Percentiles rank a stretch among this genome's conserved stretches.
Evolutionary conservation across 2,113 vertebrate genomes (phyloP).

Genomic region (Scytalopus superciliaris): DNA sequence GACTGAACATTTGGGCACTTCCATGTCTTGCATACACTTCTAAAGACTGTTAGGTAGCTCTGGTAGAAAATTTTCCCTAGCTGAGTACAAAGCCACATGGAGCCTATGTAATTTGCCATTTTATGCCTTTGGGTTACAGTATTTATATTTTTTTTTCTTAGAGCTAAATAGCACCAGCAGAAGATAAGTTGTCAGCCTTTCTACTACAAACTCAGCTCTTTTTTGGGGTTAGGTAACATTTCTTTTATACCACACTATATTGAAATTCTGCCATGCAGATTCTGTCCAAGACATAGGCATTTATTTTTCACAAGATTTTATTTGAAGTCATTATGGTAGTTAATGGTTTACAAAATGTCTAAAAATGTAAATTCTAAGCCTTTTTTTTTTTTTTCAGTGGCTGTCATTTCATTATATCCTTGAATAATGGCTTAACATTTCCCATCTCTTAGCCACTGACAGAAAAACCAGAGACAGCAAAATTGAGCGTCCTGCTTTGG

Average conservation of each 20-base stretch:
- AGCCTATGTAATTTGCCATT: background rate
- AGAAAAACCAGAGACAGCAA: background rate
- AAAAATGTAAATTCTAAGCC: background rate
- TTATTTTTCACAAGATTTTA: background rate
- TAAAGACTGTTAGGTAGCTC: background rate
- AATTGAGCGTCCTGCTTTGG: background rate
- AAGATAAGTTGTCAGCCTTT: constrained; percentile 11
- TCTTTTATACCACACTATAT: background rate
- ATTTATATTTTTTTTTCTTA: background rate
- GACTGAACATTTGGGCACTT: background rate
- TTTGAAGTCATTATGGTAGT: background rate
- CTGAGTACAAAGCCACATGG: background rate
- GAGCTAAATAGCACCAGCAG: background rate
- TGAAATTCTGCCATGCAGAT: background rate
- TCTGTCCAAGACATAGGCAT: background rate
- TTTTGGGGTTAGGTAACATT: background rate
- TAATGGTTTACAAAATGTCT: background rate
- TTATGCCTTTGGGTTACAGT: background rate
- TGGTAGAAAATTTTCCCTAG: background rate
- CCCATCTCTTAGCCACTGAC: background rate
- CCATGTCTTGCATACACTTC: background rate
- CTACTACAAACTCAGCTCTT: background rate
- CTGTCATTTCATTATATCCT: background rate
- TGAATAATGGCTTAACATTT: background rate
- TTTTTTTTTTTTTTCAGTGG: background rate